Evolutionary conservation across 2,113 vertebrate species (phyloP), one percentile per base, ranked within the genome.

Genomic region (Salvelinus sp.): DNA sequence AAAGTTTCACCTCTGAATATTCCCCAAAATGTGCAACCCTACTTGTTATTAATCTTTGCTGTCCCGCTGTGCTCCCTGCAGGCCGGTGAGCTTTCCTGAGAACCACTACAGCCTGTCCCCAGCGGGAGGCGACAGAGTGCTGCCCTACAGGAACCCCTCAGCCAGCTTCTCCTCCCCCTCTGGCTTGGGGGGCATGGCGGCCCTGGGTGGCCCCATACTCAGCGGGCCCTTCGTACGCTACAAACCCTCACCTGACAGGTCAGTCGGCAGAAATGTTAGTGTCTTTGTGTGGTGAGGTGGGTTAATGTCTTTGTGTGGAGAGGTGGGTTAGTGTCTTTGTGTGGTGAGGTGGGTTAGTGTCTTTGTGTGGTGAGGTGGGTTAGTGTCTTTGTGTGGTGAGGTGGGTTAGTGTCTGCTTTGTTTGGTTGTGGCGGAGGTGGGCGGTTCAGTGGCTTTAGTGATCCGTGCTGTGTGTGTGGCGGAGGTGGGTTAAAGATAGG

Each of bases 11-110:
- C 33, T 33, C 33, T 33, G 33, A 33, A 7, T 33, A 33, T 33
- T 7, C 33, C 33, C 33, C 33, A 33, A 6, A 33, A 33, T 33
- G 48, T 50, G 10, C 12, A 16, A 50, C 48, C 48, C 47, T 50
- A 50, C 38, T 44, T 44, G 38, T 54, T 3, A 54, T 54, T 54
- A 54, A 54, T 4, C 33, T 66, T 20, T 47, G 28, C 54, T 70
- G 23, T 70, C 16, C 64, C 0, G 28, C 57, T 76, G 28, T 74
- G n/a, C 18, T 85, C 33, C 44, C 54, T 75, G 12, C 83, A 97
- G 96, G 88, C 96, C 96, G 0, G 95, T 97, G 84, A 98, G 96
- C 79, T 97, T 95, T 84, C 96, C 96, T 3, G 96, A 98, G 87
- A 97, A 95, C 58, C 94, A 96, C 47, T 96, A 94, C 81, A 89